Evolutionary conservation across 1,140 invertebrate species (phyloP), one percentile per base, ranked within the genome.

Genomic region (Apis dorsata): DNA sequence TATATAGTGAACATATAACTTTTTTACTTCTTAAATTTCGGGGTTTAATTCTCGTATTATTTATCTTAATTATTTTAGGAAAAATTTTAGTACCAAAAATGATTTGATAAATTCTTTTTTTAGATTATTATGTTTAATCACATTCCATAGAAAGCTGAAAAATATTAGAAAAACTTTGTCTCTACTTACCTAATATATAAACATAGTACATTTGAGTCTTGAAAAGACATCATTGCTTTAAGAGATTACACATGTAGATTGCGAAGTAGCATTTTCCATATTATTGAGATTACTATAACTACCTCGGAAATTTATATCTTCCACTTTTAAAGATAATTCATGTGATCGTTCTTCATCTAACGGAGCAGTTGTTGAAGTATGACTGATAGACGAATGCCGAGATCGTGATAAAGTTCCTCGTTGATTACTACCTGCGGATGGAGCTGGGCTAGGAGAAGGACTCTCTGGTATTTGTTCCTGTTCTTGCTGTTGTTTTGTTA

Each of bases 401-500:
- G 93, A 93, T 66, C 93, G 89, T 0, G 91, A 92, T 10, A 85
- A 62, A 79, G 91, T 93, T 69, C 88, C 92, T 28, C 90, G 90
- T 81, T 90, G 90, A 85, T 92, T 93, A 13, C 87, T 93, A 3
- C 80, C 79, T 21, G 91, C 91, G 0, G 93, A 93, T 2, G 92
- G 92, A 13, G 90, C 92, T 11, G 93, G 92, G 81, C 92, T 93
- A 11, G 92, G 92, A 10, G 92, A 92, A 66, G 91, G 91, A 74
- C 91, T 94, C 71, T 93, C 93, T 0, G 89, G 87, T 77, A 91
- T 92, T 72, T 91, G 90, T 44, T 94, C 92, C 21, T 92, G 92
- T 63, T 93, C 91, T 57, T 93, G 92, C 53, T 93, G 92, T 73
- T 94, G 92, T 76, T 94, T 95, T 28, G 90, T 92, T 53, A 92